Evolutionary conservation across 1,140 invertebrate species (phyloP), one percentile per base, ranked within the genome.

Genomic region (Telenomus remus): DNA sequence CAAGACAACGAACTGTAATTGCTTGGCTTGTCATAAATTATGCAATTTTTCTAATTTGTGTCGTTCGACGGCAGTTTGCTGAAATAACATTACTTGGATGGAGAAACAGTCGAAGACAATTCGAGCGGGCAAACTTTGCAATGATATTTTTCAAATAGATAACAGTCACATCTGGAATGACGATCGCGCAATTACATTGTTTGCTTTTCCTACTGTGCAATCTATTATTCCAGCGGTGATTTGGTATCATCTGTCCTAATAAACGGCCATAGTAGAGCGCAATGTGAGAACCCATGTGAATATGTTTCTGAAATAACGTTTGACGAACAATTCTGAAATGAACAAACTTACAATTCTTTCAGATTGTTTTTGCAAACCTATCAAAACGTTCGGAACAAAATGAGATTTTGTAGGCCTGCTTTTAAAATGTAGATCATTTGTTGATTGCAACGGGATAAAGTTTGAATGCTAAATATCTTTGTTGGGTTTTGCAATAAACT

Each of bases 131-230:
- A 68, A 75, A 75, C 56, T 63, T 63, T 42, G 71, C 51, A 53
- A 54, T n/a, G n/a, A n/a, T 57, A 68, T 63, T 56, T 68, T 74
- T 61, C 57, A 63, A 66, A 74, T 61, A 13, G 63, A 68, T 65
- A 46, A 42, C 46, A 68, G 64, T 68, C 63, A 60, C 63, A 66
- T 66, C 71, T 74, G 63, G 51, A 51, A 68, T 65, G 63, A 61
- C 61, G 50, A 61, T 63, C 46, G 9, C 66, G 51, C 39, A 74
- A 61, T 74, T 74, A 68, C 56, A 74, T 68, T 68, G 47, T 48
- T 51, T 51, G n/a, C 48, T 15, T 35, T 12, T 74, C 66, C 56
- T 66, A 48, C 35, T 0, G 9, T 0, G 11, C 16, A 12, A 46
- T 34, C 12, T 74, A 56, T 42, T 61, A 46, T 66, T 61, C 50